These are phyloP conservation scores for Orthosia incerta DNA, from an alignment of 2,888 invertebrate genomes.

Conservation along the genomic window DNA sequence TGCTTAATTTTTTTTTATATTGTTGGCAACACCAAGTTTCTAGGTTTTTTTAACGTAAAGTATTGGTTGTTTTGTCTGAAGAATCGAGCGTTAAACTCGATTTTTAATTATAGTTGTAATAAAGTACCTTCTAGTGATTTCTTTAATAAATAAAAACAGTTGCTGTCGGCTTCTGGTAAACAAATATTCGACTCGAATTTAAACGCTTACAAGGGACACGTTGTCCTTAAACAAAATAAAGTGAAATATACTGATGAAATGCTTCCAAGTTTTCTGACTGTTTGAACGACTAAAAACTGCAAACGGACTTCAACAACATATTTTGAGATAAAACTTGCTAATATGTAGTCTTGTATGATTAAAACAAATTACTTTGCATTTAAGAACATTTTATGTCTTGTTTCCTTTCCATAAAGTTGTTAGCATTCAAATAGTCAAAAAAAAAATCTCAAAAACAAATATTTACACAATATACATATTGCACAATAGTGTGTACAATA, in stretches of 20 bases:
- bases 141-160: conserved; percentile 15
- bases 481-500: conserved; percentile 72
- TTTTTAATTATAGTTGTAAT: conserved; percentile 24
- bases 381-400: conserved; percentile 7
- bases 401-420: conserved; percentile 1
- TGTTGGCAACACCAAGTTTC: conserved; percentile 40
- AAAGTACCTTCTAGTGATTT: conserved; percentile 5
- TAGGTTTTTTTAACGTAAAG: conserved; percentile 45
- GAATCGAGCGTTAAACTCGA: conserved; percentile 25
- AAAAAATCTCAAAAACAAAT: conserved; percentile 28
- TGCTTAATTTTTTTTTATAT: conserved; percentile 62
- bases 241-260: conserved; percentile 30
- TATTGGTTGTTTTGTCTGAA: conserved; percentile 42
- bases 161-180: conserved; percentile 27
- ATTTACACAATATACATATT: conserved; percentile 62
- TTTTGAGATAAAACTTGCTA: conserved; percentile 14
- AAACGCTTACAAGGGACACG: conserved; percentile 34
- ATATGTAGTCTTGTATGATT: neutral
- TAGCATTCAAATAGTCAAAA: conserved; percentile 29
- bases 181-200: conserved; percentile 53
- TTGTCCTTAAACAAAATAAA: conserved; percentile 18
- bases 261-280: conserved; percentile 35
- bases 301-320: neutral
- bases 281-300: conserved; percentile 32
- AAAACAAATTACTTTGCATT: conserved; percentile 11